Conservation (phyloP, 1,140 invertebrate genomes). For the Lepidurus apus region DNA sequence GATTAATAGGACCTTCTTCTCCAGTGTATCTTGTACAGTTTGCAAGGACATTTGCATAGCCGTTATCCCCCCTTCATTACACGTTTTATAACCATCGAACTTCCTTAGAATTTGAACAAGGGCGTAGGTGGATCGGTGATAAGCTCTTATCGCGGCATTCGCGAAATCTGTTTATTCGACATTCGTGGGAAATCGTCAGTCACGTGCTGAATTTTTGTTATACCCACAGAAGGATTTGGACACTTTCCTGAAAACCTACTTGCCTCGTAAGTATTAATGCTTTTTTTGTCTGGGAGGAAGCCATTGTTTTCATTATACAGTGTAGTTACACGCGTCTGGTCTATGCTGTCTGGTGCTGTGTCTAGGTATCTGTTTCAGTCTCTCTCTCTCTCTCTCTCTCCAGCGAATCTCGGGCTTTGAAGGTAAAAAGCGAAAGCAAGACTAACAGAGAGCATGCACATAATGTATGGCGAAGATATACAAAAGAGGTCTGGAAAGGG, state of each 20-base stretch:
- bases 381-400: background rate
- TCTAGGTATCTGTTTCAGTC: background rate
- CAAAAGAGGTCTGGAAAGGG: too few relatives aligned
- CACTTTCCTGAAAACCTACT: background rate
- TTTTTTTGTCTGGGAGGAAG: background rate
- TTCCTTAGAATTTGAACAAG: constrained; percentile 11
- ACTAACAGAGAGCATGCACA: background rate
- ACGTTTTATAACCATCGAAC: background rate
- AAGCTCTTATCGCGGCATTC: background rate
- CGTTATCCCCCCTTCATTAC: background rate
- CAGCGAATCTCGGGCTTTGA: background rate
- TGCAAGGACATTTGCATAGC: too few relatives aligned
- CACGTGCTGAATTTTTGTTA: background rate
- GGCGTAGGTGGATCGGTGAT: background rate
- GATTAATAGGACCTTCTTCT: constrained; percentile 11
- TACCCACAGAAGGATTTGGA: background rate
- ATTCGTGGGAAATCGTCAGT: background rate
- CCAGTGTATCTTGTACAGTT: background rate
- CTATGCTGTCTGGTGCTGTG: background rate
- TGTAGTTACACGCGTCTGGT: background rate
- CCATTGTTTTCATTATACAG: background rate
- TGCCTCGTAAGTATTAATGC: background rate
- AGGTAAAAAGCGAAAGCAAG: background rate
- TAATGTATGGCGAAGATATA: background rate
- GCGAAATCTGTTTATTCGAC: background rate